Base-by-base conservation (phyloP, 2,797 vertebrate species). In the Buphagus erythrorhynchus region DNA sequence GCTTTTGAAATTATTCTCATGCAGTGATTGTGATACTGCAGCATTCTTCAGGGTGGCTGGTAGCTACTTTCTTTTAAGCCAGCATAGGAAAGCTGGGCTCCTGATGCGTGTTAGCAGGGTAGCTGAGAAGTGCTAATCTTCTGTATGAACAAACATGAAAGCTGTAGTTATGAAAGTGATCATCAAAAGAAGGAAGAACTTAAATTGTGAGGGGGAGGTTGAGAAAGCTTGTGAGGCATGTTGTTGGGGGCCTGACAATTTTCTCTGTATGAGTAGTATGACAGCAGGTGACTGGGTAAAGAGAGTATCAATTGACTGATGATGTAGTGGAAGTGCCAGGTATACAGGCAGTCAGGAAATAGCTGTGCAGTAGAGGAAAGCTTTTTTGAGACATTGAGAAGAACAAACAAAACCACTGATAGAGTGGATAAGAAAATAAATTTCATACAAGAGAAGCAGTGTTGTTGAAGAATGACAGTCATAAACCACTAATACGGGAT, bases 71-170 rank as follows among this genome's bases (percentile, higher is more conserved):
- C 72, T 86, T 95, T 92, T 49, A 83, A 94, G 68, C 16, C 57
- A 25, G 25, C 0, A 0, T 55, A 68, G 69, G 66, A 93, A 76
- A 88, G 42, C 71, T 92, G 86, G 45, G 65, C 43, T 95, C 66
- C 62, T 85, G 29, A 66, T 73, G 61, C 1, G 77, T 93, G 71
- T 94, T 89, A 62, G 80, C 40, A 2, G 81, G 71, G 55, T 85
- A 82, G 86, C 86, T 94, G 88, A 73, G 71, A 91, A 87, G 86
- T 92, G 86, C 72, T 94, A 71, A 83, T 88, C 74, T 87, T 93
- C 71, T 74, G 6, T 92, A 36, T 95, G 95, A 94, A 67, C 59
- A 77, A 89, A 93, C 86, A 91, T 83, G 78, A 97, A 96, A 97
- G 96, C 78, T 65, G 35, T 43, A 75, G 68, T 86, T 93, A 80